phyloP scores from a whole-genome alignment of 1,140 invertebrate species.

The Berghia stephanieae region DNA sequence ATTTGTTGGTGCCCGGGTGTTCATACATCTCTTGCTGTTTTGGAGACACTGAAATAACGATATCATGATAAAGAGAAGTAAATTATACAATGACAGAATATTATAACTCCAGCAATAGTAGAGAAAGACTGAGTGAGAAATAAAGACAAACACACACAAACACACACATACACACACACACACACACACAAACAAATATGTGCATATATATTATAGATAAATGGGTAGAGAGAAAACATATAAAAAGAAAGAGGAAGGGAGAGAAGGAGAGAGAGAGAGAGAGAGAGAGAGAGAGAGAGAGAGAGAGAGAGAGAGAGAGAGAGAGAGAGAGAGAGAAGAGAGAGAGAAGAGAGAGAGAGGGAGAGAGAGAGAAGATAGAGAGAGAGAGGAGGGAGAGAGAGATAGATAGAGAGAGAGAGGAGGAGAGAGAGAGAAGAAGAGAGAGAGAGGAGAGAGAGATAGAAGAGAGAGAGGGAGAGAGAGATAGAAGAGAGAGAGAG shows the following conservation, averaged over 20 bases:
- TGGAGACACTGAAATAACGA: conserved; percentile 11
- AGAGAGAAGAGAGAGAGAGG: no score
- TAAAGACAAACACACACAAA: conserved; percentile 5
- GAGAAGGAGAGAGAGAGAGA: no score
- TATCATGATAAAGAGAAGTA: background rate
- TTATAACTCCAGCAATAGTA: background rate
- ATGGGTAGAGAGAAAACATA: no score
- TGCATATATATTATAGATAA: background rate
- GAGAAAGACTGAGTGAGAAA: background rate
- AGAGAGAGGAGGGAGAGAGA: no score
- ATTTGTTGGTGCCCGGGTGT: conserved; percentile 28
- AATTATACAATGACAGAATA: background rate
- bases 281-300: conserved; percentile 6
- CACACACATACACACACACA: background rate
- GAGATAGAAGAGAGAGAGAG: no score
- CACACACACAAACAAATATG: conserved; percentile 4
- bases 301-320: background rate
- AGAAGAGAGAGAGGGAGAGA: no score
- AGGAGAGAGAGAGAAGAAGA: no score
- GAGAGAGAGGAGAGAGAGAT: no score
- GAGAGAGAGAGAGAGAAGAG: background rate
- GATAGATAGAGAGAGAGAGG: no score
- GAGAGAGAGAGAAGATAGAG: no score
- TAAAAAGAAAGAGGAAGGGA: no score
- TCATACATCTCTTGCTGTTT: conserved; percentile 23